Base-by-base conservation (phyloP, 1,140 invertebrate species). In the Drosophila hydei region DNA sequence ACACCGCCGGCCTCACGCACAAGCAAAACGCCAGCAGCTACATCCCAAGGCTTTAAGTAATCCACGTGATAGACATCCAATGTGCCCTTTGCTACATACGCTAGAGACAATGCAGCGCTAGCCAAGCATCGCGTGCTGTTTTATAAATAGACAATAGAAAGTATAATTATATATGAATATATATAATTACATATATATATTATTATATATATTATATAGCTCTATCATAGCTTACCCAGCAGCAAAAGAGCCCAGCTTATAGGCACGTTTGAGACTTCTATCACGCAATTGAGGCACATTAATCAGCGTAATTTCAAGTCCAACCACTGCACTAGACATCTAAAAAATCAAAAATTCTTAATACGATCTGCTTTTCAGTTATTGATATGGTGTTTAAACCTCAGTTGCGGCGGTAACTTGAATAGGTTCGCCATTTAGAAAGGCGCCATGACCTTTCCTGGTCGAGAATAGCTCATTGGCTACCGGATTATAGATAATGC, bases 401-500 rank as follows among this genome's bases (percentile, higher is more conserved):
- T 51, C 54, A 18, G 52, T 69, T 63, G 85, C 78, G 16, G 78
- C 69, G 43, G 85, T 92, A 5, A 85, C 79, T 18, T 70, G 68
- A 25, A 96, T 94, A 27, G 75, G 89, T 65, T 93, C 90, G 4
- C 94, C 95, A 92, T 97, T 97, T 18, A 95, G 92, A 91, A 93
- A 96, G 6, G 96, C 95, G 5, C 96, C 96, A 80, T 93, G 87
- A 4, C 95, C 95, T 88, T 93, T 93, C 75, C 92, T 92, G 0
- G 96, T 95, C 5, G 94, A 94, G 77, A 94, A 97, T 62, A 96
- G 92, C 83, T 96, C 94, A 65, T 96, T 93, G 56, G 94, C 91
- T n/a, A 95, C 91, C 1, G 96, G 96, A 92, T 96, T 96, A 77
- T 94, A 97, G 14, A 97, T 93, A 47, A 97, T 94, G 3, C 96